phyloP scores from a whole-genome alignment of 2,113 vertebrate genomes.

The Nannospalax galili region DNA sequence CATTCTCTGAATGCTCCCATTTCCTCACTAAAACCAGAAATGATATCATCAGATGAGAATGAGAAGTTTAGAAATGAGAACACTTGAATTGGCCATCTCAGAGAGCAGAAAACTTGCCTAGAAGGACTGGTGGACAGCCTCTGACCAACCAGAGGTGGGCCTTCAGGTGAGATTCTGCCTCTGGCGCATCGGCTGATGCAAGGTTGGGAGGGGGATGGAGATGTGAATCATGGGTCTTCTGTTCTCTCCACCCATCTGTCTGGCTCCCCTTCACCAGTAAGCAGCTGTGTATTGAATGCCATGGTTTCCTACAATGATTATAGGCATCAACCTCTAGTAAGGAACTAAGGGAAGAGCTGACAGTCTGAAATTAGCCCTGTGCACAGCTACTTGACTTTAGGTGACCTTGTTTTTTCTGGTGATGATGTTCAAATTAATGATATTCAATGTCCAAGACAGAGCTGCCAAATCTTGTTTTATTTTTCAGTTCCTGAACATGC shows the following conservation, averaged over 20 bases:
- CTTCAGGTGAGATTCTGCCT: neutral
- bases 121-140: neutral
- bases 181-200: no score
- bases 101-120: neutral
- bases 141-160: neutral
- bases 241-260: neutral
- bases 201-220: no score
- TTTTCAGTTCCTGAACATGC: neutral
- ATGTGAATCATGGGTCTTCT: rapidly evolving
- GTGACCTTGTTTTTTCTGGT: neutral
- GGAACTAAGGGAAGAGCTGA: neutral
- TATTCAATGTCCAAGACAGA: neutral
- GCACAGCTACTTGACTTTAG: neutral
- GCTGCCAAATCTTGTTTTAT: neutral
- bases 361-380: neutral
- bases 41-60: neutral
- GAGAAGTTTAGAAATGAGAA: neutral
- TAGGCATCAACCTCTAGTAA: neutral
- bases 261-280: neutral
- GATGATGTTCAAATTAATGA: neutral
- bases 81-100: neutral
- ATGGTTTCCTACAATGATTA: neutral
- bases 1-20: neutral
- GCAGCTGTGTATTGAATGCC: neutral
- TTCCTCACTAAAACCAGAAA: neutral